Base-by-base conservation (phyloP, 2,888 invertebrate genomes). In the Venusia cambrica region DNA sequence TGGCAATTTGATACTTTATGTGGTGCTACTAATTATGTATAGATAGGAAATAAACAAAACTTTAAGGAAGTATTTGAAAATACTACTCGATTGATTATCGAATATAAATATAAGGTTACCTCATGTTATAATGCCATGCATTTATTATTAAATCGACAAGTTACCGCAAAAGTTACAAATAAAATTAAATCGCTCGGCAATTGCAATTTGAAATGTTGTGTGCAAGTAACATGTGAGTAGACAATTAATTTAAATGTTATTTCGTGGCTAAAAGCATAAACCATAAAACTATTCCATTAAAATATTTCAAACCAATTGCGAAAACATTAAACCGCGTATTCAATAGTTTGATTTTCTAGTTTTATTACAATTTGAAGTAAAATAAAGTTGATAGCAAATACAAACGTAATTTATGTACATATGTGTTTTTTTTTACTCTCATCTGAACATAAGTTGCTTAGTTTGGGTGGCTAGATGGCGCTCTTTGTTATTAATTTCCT, bases 121-220 rank as follows among this genome's bases (percentile, higher is more conserved):
- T 11, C n/a, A 11, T 11, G 7, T 19, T 19, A 24, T 32, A 20
- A 28, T 11, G 28, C n/a, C 28, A 38, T 18, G 13, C 20, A 10
- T 38, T 26, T 34, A 28, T 34, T 34, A 20, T 21, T 8, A 34
- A 20, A 26, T 17, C n/a, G 5, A 17, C 13, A 12, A 7, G 14
- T 27, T 11, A 13, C 13, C 4, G 10, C 15, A 28, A 16, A 17
- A 7, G 14, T 27, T 11, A 13, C 13, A 4, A 13, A 11, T 24
- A 16, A 17, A 26, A 26, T 16, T 8, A 6, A 10, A 24, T 5
- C 17, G 17, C 11, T 27, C 13, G 9, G 24, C 29, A 6, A 9
- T 24, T 19, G 20, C 28, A 12, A 29, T 25, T 28, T 9, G 28
- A 19, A 25, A 38, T 29, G 38, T 12, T 38, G 27, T 33, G 38